Evolutionary conservation across 2,888 invertebrate genomes (phyloP).

Genomic region (Drosophila heteroneura): DNA sequence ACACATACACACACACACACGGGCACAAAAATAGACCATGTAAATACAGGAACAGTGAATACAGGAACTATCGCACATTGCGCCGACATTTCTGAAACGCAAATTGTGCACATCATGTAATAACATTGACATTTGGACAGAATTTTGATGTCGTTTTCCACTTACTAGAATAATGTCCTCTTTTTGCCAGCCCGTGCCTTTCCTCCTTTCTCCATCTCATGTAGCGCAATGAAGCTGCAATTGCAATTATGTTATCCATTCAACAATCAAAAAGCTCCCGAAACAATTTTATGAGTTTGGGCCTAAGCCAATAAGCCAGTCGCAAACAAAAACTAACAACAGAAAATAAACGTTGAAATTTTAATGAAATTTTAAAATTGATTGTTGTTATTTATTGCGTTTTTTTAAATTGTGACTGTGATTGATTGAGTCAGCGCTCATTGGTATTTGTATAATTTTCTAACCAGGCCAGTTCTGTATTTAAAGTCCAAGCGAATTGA

Average conservation of each 20-base stretch:
- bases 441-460: conserved; percentile 29
- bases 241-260: conserved; percentile 9
- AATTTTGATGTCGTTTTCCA: background rate
- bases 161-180: conserved; percentile 30
- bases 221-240: background rate
- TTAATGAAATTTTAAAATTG: conserved; percentile 12
- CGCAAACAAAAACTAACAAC: background rate
- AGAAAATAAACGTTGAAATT: conserved; percentile 2
- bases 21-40: conserved; percentile 13
- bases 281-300: conserved; percentile 7
- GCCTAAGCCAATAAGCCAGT: background rate
- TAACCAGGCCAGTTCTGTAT: conserved; percentile 3
- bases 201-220: background rate
- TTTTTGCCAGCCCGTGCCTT: background rate
- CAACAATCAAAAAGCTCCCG: background rate
- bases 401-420: conserved; percentile 12
- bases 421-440: conserved; percentile 39
- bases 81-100: conserved; percentile 31
- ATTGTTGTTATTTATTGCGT: background rate
- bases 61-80: conserved; percentile 25
- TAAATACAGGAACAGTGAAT: conserved; percentile 14
- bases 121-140: conserved; percentile 65
- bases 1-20: background rate
- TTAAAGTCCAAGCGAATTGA: conserved; percentile 8
- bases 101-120: conserved; percentile 37